Evolutionary conservation across 1,140 invertebrate species (phyloP).

Genomic region (Colletes latitarsis): DNA sequence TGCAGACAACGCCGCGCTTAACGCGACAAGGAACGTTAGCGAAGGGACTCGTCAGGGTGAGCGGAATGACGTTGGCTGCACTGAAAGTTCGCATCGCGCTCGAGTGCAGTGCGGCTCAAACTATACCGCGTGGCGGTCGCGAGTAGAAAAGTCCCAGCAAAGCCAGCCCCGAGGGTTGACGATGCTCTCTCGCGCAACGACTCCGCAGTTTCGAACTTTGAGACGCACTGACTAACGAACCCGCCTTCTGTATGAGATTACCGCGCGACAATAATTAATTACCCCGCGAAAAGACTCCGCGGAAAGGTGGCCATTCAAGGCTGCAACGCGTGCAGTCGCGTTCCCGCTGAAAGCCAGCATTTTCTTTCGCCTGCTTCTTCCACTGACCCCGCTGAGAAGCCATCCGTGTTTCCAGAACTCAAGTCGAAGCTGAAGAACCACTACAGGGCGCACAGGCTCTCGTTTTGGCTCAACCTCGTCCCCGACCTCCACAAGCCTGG

Average conservation of each 20-base stretch:
- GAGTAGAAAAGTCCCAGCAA: conserved; percentile 37
- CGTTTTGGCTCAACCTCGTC: conserved; percentile 97
- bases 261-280: conserved; percentile 56
- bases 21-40: background rate
- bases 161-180: conserved; percentile 6
- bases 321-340: background rate
- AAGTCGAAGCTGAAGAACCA: conserved; percentile 96
- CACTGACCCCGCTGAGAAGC: conserved; percentile 17
- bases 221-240: conserved; percentile 42
- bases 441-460: conserved; percentile 95
- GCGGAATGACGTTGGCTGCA: background rate
- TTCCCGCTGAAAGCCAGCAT: background rate
- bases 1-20: no score
- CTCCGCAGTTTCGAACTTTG: conserved; percentile 28
- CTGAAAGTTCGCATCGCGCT: background rate
- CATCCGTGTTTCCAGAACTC: conserved; percentile 84
- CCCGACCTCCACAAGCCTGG: conserved; percentile 96
- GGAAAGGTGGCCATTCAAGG: conserved; percentile 10
- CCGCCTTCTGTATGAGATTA: conserved; percentile 43
- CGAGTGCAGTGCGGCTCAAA: conserved; percentile 31
- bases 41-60: no score
- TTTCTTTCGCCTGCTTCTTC: background rate
- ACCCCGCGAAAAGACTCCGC: conserved; percentile 24
- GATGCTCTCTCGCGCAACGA: background rate
- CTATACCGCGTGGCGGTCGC: conserved; percentile 8